Evolutionary conservation across 2,888 invertebrate genomes (phyloP).

Genomic region (Ganaspis brasiliensis): DNA sequence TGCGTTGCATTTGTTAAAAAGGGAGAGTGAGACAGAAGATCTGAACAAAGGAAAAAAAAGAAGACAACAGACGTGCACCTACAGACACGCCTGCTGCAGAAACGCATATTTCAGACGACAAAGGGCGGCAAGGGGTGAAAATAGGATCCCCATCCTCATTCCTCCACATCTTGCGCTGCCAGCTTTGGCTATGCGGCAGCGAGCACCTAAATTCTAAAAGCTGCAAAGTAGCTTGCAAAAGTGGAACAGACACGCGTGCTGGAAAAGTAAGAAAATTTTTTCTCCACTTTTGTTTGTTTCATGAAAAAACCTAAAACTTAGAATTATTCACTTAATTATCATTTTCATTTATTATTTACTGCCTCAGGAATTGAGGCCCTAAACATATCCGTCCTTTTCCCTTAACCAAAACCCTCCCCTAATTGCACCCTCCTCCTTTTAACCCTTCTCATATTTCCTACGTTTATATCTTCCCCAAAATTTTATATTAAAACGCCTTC

Average conservation of each 20-base stretch:
- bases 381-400: no score
- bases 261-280: not conserved
- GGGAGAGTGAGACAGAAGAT: slow-evolving; percentile 46
- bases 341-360: no score
- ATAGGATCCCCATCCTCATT: slow-evolving; percentile 56
- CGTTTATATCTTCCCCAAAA: no score
- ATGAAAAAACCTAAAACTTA: no score
- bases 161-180: slow-evolving; percentile 38
- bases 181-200: slow-evolving; percentile 43
- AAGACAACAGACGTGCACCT: slow-evolving; percentile 51
- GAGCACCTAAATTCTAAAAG: slow-evolving; percentile 56
- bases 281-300: no score
- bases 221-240: slow-evolving; percentile 66
- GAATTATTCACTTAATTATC: no score
- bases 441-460: no score
- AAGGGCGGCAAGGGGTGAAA: slow-evolving; percentile 46
- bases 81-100: slow-evolving; percentile 56
- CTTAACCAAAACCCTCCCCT: no score
- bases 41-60: slow-evolving; percentile 51
- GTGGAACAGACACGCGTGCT: slow-evolving; percentile 71
- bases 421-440: no score
- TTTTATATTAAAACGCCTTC: no score
- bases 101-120: slow-evolving; percentile 58
- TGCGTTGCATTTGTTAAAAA: slow-evolving; percentile 57
- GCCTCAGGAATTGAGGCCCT: no score